These are phyloP conservation scores for Micronycteris hirsuta DNA, from an alignment of 2,113 vertebrate genomes.

Conservation along the genomic window DNA sequence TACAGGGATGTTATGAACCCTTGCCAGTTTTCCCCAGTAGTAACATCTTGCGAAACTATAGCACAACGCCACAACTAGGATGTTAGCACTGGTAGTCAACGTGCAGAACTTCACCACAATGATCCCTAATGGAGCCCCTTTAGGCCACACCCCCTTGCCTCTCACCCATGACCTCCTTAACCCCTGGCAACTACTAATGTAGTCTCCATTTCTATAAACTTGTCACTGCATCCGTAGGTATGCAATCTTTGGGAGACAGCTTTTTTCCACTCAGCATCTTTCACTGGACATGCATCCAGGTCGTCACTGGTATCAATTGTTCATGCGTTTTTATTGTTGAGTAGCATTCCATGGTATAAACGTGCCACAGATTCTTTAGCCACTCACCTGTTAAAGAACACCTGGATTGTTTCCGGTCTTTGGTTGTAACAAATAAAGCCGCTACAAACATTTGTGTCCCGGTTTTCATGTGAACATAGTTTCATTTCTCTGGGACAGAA, in stretches of 20 bases:
- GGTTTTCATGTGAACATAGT: not conserved
- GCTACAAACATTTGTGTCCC: not conserved
- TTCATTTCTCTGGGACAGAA: not conserved
- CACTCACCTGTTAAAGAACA: not conserved
- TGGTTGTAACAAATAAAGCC: not conserved
- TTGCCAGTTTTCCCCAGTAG: not conserved
- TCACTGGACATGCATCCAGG: not conserved
- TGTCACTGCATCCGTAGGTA: not conserved
- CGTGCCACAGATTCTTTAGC: not conserved
- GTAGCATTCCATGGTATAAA: not conserved
- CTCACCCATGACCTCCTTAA: not conserved
- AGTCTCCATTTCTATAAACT: not conserved
- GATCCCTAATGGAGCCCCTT: not conserved
- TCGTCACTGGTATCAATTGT: not conserved
- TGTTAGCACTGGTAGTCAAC: not conserved
- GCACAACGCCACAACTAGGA: not conserved
- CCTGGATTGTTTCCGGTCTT: not conserved
- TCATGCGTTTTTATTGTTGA: not conserved
- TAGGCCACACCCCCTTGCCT: not conserved
- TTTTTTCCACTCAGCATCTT: not conserved
- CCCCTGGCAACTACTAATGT: not conserved
- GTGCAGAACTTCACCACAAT: not conserved
- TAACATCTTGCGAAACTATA: not conserved
- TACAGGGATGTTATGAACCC: not conserved
- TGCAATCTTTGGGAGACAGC: not conserved